Percentiles rank a stretch among this genome's conserved stretches.
Evolutionary conservation across 1,140 invertebrate species (phyloP).

Genomic region (Catajapyx aquilonaris): DNA sequence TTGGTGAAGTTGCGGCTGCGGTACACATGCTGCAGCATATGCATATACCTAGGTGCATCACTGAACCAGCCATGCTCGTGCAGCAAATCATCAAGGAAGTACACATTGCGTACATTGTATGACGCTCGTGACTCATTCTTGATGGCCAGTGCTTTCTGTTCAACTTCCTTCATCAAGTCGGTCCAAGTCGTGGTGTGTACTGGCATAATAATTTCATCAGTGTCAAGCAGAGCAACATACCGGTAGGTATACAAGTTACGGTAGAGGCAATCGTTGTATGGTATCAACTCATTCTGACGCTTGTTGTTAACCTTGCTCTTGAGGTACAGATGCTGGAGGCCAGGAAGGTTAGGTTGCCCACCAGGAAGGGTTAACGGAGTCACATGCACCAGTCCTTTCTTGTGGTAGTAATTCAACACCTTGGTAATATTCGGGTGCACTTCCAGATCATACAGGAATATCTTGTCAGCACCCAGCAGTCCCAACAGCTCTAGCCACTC

Average conservation of each 20-base stretch:
- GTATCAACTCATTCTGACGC: constrained; percentile 83
- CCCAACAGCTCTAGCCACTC: constrained; percentile 84
- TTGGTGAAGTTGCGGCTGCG: constrained; percentile 77
- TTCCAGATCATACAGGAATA: constrained; percentile 79
- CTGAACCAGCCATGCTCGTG: constrained; percentile 62
- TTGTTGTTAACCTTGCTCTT: constrained; percentile 79
- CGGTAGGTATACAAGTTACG: constrained; percentile 77
- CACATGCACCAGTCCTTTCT: constrained; percentile 50
- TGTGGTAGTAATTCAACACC: constrained; percentile 59
- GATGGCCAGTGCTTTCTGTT: constrained; percentile 40
- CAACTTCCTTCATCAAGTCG: constrained; percentile 48
- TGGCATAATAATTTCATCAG: constrained; percentile 90
- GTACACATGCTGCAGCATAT: constrained; percentile 85
- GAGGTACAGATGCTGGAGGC: constrained; percentile 69
- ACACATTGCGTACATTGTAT: constrained; percentile 83
- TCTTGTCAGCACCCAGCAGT: constrained; percentile 72
- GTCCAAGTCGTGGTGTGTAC: constrained; percentile 51
- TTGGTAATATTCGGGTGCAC: constrained; percentile 80
- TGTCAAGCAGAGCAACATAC: constrained; percentile 74
- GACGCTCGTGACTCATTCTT: constrained; percentile 55
- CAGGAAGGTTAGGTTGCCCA: constrained; percentile 71
- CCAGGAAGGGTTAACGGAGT: constrained; percentile 75
- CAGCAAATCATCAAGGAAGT: constrained; percentile 76
- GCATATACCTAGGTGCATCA: constrained; percentile 70
- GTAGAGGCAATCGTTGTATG: constrained; percentile 92